These are phyloP conservation scores for Rhadina sibilatrix DNA, from an alignment of 2,113 vertebrate genomes.

Conservation along the genomic window DNA sequence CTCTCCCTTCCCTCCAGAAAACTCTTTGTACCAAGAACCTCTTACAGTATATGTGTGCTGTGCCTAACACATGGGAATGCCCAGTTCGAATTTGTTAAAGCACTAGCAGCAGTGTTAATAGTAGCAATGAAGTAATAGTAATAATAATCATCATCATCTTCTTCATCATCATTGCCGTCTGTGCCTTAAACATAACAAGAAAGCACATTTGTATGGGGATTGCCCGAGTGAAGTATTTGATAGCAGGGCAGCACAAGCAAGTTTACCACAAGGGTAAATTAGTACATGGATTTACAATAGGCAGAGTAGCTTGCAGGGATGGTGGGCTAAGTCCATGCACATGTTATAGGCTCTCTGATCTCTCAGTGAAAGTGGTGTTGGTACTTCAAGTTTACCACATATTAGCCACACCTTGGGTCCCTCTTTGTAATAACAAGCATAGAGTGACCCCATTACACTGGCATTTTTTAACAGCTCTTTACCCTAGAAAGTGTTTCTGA, in stretches of 20 bases:
- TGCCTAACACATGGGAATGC: not conserved
- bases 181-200: not conserved
- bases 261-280: not conserved
- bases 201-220: not conserved
- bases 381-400: not conserved
- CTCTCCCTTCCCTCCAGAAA: not conserved
- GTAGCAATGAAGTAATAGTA: not conserved
- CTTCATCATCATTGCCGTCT: not conserved
- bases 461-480: not conserved
- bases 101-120: not conserved
- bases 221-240: not conserved
- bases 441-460: not conserved
- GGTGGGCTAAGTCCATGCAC: not conserved
- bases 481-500: not conserved
- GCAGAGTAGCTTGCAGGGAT: not conserved
- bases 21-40: not conserved
- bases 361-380: not conserved
- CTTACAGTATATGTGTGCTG: not conserved
- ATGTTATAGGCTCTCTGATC: not conserved
- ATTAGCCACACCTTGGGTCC: not conserved
- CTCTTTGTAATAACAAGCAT: not conserved
- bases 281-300: not conserved
- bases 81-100: not conserved
- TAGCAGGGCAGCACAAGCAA: not conserved
- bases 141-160: not conserved